Evolutionary conservation across 2,797 vertebrate genomes (phyloP).

Genomic region (Micrastur ruficollis): DNA sequence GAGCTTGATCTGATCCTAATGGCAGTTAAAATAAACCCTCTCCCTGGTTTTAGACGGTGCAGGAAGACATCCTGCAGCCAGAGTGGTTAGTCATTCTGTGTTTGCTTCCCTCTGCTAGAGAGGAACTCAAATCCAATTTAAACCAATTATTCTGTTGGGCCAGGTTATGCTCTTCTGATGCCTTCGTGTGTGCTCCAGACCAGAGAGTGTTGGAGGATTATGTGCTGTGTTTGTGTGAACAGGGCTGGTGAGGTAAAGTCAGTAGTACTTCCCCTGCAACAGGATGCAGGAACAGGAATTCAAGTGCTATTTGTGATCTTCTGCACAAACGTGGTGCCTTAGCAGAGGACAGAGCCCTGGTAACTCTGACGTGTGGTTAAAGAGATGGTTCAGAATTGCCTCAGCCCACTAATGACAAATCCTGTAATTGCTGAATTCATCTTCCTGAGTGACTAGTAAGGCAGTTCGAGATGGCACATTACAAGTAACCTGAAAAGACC

Average conservation of each 20-base stretch:
- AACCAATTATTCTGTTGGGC: not conserved
- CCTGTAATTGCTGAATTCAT: not conserved
- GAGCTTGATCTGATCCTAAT: not conserved
- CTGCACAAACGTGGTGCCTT: not conserved
- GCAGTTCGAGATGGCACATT: not conserved
- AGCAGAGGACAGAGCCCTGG: not conserved
- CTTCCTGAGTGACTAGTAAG: not conserved
- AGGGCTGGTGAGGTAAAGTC: not conserved
- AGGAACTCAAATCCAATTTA: not conserved
- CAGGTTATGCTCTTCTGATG: not conserved
- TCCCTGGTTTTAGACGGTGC: not conserved
- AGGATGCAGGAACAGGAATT: not conserved
- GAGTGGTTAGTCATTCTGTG: not conserved
- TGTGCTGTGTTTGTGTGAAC: not conserved
- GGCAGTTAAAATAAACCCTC: not conserved
- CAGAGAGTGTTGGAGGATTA: rapidly evolving
- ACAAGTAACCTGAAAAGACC: not conserved
- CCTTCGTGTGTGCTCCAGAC: not conserved
- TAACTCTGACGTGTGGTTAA: not conserved
- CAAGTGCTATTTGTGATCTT: not conserved
- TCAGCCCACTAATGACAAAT: not conserved
- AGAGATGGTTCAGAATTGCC: not conserved
- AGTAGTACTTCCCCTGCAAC: not conserved
- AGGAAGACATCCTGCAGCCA: not conserved
- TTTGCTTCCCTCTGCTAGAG: not conserved